phyloP scores from a whole-genome alignment of 1,140 invertebrate genomes.

The Aplysia californica region DNA sequence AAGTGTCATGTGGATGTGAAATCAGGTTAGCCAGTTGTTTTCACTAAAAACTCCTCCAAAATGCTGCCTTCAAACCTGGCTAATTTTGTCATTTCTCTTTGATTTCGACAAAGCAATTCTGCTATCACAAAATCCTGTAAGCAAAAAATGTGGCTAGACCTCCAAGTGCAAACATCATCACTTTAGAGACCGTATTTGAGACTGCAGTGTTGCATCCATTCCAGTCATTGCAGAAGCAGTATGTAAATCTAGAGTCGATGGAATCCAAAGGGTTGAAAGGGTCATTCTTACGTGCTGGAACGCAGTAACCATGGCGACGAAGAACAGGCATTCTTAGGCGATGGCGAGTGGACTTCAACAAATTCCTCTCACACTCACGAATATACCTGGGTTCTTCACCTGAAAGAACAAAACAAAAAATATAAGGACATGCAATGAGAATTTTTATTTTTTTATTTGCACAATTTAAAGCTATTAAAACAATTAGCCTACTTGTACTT shows the following conservation, averaged over 20 bases:
- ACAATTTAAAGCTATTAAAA: too few relatives aligned
- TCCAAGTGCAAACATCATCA: too few relatives aligned
- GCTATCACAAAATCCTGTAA: too few relatives aligned
- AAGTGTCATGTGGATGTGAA: too few relatives aligned
- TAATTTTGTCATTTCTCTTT: too few relatives aligned
- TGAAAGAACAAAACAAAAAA: slow-evolving; percentile 16
- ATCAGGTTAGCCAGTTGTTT: too few relatives aligned
- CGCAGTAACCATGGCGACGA: slow-evolving; percentile 64
- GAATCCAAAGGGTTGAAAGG: slow-evolving; percentile 48
- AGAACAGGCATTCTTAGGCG: slow-evolving; percentile 61
- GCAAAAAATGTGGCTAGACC: too few relatives aligned
- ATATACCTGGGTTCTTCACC: slow-evolving; percentile 56
- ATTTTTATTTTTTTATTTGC: too few relatives aligned
- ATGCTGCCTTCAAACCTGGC: too few relatives aligned
- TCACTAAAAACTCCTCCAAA: too few relatives aligned
- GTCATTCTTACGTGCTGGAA: slow-evolving; percentile 60
- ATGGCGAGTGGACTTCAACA: slow-evolving; percentile 55
- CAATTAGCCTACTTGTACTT: too few relatives aligned
- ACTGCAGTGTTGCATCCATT: slow-evolving; percentile 60
- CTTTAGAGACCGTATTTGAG: background rate
- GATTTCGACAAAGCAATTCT: too few relatives aligned
- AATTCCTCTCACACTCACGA: slow-evolving; percentile 59
- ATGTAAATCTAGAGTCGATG: slow-evolving; percentile 45
- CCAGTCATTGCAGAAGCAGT: slow-evolving; percentile 67
- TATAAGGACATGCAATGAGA: background rate